A percentile compares a stretch with the other conserved stretches of the same genome.
Conservation (phyloP, 2,113 vertebrate species). For the Hirundichthys speculiger region DNA sequence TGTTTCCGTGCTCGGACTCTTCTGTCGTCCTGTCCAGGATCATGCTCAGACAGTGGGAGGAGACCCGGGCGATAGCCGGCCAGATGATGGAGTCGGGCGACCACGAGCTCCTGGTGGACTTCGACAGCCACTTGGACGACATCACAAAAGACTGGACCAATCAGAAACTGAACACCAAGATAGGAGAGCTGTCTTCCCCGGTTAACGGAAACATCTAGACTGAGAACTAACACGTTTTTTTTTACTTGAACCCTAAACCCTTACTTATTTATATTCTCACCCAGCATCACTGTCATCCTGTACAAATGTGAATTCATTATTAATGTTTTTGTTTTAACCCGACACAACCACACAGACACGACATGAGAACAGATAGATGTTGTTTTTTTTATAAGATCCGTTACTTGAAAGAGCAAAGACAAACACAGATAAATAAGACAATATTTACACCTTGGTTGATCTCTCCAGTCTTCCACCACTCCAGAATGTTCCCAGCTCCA, state of each 20-base stretch:
- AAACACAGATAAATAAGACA: constrained; percentile 50
- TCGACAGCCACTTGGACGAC: constrained; percentile 91
- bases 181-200: constrained; percentile 82
- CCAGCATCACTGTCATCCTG: not conserved
- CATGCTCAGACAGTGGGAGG: constrained; percentile 92
- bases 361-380: constrained; percentile 15
- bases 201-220: constrained; percentile 82
- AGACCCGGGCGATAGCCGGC: constrained; percentile 82
- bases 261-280: constrained; percentile 23
- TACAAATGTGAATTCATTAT: constrained; percentile 3
- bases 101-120: constrained; percentile 86
- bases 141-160: constrained; percentile 93
- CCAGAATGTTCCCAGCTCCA: constrained; percentile 19
- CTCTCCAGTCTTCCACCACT: constrained; percentile 1
- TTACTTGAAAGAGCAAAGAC: not conserved
- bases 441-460: constrained; percentile 48
- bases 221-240: accelerated
- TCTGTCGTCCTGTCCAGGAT: constrained; percentile 74
- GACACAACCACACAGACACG: not conserved
- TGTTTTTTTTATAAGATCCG: constrained; percentile 39
- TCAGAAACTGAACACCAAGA: constrained; percentile 85
- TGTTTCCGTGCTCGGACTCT: no score
- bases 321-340: not conserved
- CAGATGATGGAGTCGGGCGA: constrained; percentile 85
- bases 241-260: not conserved